phyloP scores from a whole-genome alignment of 2,797 vertebrate species.

The Malurus leucopterus region DNA sequence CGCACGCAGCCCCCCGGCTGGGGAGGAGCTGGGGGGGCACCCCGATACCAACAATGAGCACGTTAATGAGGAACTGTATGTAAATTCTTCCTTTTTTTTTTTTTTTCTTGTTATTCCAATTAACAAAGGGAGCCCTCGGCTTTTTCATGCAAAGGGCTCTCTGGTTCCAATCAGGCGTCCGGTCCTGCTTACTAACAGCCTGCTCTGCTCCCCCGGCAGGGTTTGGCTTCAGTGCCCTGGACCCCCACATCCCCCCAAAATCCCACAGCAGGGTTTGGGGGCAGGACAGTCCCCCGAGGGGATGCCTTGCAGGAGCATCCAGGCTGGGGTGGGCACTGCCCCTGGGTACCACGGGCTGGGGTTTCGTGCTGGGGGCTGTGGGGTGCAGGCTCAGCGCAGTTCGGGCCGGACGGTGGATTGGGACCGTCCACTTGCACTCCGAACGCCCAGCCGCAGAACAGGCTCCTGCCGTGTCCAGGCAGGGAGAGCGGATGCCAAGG shows the following conservation, averaged over 20 bases:
- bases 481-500: background rate
- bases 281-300: background rate
- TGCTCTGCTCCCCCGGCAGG: background rate
- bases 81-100: background rate
- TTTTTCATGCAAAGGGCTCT: conserved; percentile 57
- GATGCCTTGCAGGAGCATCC: background rate
- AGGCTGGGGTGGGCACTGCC: accelerated
- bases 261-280: background rate
- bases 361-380: accelerated
- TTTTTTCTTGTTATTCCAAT: conserved; percentile 12
- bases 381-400: background rate
- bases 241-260: background rate
- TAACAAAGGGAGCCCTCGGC: conserved; percentile 61
- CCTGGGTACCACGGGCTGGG: background rate
- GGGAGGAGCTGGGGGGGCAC: background rate
- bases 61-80: conserved; percentile 58
- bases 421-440: background rate
- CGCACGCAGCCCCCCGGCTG: background rate
- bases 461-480: accelerated
- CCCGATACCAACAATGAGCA: conserved; percentile 37
- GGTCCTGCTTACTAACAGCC: conserved; percentile 20
- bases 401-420: accelerated
- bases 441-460: background rate
- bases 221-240: background rate
- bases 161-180: conserved; percentile 48